Percentiles rank a stretch among this genome's conserved stretches.
phyloP scores from a whole-genome alignment of 92 coral and sea anemone genomes.

The Phenganax marumi region DNA sequence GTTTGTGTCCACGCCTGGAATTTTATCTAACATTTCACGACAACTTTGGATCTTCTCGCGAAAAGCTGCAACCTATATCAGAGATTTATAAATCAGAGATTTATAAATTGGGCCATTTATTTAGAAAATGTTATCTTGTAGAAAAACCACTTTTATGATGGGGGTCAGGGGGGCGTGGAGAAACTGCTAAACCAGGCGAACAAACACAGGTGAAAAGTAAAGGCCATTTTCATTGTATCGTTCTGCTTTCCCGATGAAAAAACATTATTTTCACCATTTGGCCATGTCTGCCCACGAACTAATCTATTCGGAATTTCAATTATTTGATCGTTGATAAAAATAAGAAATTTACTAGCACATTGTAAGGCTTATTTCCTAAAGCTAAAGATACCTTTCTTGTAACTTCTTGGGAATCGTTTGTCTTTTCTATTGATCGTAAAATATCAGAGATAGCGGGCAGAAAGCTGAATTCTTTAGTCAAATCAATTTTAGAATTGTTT shows the following conservation, averaged over 20 bases:
- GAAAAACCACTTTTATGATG: no score
- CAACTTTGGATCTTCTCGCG: constrained; percentile 86
- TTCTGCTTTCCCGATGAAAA: no score
- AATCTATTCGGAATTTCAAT: no score
- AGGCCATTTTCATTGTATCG: no score
- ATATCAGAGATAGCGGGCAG: constrained; percentile 83
- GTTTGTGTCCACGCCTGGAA: constrained; percentile 91
- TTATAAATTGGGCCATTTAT: neutral
- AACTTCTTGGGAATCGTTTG: constrained; percentile 89
- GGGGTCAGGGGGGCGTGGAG: no score
- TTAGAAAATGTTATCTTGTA: neutral
- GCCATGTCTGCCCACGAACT: no score
- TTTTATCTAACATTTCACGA: constrained; percentile 77
- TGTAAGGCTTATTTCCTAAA: neutral
- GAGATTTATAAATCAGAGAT: neutral
- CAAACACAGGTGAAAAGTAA: neutral
- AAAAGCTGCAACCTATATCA: constrained; percentile 67
- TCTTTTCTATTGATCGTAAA: constrained; percentile 74
- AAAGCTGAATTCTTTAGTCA: constrained; percentile 78
- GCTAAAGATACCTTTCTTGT: constrained; percentile 74
- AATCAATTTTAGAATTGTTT: constrained; percentile 49
- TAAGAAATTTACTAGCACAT: neutral
- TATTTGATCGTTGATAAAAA: neutral
- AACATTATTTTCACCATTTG: no score
- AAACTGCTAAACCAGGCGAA: no score